Conservation (phyloP, 2,113 vertebrate species). For the Lamprologus speciosus region DNA sequence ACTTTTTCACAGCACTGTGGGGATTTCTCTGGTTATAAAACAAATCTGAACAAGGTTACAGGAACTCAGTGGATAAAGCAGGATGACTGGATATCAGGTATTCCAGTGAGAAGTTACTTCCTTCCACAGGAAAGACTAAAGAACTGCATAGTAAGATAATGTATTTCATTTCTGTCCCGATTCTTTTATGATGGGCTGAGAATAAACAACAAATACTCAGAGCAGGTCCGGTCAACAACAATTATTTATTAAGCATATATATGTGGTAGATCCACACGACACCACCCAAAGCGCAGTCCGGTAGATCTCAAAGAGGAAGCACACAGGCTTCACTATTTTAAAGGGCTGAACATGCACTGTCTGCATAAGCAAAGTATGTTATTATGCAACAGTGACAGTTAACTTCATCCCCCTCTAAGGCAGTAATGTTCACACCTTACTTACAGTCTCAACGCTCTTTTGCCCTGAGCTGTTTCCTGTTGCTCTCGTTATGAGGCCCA, state of each 20-base stretch:
- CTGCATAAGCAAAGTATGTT: neutral
- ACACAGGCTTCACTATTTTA: neutral
- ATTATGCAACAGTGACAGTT: neutral
- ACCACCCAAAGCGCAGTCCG: neutral
- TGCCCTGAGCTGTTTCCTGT: neutral
- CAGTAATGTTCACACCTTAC: neutral
- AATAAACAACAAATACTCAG: neutral
- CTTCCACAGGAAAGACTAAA: slow-evolving; percentile 37
- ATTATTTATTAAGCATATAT: neutral
- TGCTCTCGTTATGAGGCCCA: neutral
- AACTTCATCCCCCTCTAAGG: neutral
- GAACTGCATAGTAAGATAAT: neutral
- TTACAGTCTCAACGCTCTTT: neutral
- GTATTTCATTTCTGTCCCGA: neutral
- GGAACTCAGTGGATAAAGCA: neutral
- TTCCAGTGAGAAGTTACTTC: neutral
- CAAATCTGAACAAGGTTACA: neutral
- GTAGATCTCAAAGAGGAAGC: neutral
- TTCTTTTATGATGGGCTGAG: neutral
- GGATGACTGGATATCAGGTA: neutral
- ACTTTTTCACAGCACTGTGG: neutral
- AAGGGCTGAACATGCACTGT: neutral
- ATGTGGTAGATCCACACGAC: neutral
- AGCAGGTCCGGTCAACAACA: neutral
- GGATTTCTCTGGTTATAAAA: neutral